Evolutionary conservation across 1,140 invertebrate species (phyloP).

Genomic region (Caenorhabditis latens): DNA sequence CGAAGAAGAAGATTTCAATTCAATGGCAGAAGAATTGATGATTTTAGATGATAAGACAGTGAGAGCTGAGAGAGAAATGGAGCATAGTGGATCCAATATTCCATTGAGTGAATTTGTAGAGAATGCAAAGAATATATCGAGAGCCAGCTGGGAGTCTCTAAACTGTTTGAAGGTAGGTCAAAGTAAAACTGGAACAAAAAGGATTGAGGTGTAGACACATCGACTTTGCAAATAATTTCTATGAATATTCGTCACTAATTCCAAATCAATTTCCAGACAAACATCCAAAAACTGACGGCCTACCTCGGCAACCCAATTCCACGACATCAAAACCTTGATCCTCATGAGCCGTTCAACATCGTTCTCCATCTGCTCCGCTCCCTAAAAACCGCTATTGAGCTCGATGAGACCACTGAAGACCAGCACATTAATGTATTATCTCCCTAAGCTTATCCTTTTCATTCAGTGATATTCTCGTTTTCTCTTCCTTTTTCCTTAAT

Average conservation of each 20-base stretch:
- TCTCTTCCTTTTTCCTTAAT: neutral
- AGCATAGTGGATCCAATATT: constrained; percentile 48
- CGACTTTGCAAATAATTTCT: too few relatives aligned
- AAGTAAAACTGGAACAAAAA: too few relatives aligned
- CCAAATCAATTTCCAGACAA: neutral
- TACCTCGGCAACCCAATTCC: constrained; percentile 24
- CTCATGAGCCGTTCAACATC: constrained; percentile 1
- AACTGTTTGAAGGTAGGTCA: constrained; percentile 26
- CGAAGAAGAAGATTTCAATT: constrained; percentile 17
- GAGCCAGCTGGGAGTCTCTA: neutral
- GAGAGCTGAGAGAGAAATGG: constrained; percentile 26
- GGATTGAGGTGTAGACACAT: too few relatives aligned
- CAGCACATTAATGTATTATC: constrained; percentile 22
- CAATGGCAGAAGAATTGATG: neutral
- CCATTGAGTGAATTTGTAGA: constrained; percentile 30
- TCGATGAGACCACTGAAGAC: neutral
- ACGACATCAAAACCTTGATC: constrained; percentile 8
- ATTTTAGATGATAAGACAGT: constrained; percentile 26
- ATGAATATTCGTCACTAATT: neutral
- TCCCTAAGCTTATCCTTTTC: neutral
- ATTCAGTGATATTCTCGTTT: too few relatives aligned
- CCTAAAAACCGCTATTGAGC: constrained; percentile 21
- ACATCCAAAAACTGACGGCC: constrained; percentile 11
- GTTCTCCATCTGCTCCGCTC: constrained; percentile 37
- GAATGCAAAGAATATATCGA: constrained; percentile 5